Evolutionary conservation across 2,113 vertebrate genomes (phyloP).

Genomic region (Rhinoderma darwinii): DNA sequence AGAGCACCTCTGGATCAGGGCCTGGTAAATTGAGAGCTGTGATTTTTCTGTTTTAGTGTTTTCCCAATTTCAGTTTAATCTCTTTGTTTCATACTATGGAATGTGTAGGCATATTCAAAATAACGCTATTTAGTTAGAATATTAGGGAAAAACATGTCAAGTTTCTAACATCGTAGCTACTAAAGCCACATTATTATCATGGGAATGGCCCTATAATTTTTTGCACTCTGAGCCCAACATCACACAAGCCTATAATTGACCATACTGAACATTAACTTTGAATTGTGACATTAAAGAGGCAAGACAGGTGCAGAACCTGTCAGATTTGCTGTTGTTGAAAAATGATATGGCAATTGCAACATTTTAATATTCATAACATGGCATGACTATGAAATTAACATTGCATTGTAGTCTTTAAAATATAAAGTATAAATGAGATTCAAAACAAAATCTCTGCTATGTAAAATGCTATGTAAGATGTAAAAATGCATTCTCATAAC

Average conservation of each 20-base stretch:
- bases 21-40: too few species aligned
- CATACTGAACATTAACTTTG: constrained; percentile 19
- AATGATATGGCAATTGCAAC: constrained; percentile 14
- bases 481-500: neutral
- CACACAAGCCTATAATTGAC: constrained; percentile 1
- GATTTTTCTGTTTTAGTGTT: neutral
- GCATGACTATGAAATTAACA: neutral
- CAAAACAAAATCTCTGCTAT: neutral
- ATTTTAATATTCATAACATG: constrained; percentile 20
- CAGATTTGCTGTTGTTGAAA: constrained; percentile 14
- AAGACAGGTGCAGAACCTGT: constrained; percentile 45
- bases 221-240: neutral
- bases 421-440: neutral
- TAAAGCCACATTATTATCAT: neutral
- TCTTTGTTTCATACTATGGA: neutral
- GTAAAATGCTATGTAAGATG: too few species aligned
- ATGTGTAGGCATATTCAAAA: neutral
- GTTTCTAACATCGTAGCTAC: neutral
- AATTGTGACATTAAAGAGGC: constrained; percentile 23
- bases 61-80: neutral
- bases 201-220: neutral
- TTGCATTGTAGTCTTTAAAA: neutral
- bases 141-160: neutral
- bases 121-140: neutral
- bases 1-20: too few species aligned